Base-by-base conservation (phyloP, 2,888 invertebrate species). In the Petrophora chlorosata region DNA sequence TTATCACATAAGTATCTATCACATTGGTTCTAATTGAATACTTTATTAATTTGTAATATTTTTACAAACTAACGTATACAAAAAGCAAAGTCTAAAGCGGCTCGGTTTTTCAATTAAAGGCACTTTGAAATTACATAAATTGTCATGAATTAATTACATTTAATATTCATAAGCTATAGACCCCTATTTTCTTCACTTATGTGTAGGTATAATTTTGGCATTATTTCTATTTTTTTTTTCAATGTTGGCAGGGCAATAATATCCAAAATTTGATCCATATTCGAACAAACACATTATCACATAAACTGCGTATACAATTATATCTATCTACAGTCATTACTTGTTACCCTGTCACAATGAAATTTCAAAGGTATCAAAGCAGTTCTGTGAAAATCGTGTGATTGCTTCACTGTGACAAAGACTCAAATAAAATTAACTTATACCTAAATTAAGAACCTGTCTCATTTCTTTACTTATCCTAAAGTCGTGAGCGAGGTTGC, bases 251-350 rank as follows among this genome's bases (percentile, higher is more conserved):
- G 23, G 23, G 3, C 22, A 14, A 1, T 9, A 22, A 10, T 2
- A 16, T 26, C 13, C 8, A 9, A 5, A 5, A 30, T 12, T 34
- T 12, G 25, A 30, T 36, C 40, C 25, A 13, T 41, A 47, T 47
- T 47, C 35, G 40, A 41, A 23, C 22, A 22, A 10, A 46, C 15
- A 41, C 33, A 35, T 62, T 76, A 77, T 76, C 77, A 77, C 76
- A 76, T 60, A 59, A 66, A 72, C 71, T 73, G 73, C 74, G 63
- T 36, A 26, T 19, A 41, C 30, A 19, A 35, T 26, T 23, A 48
- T 58, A 42, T 62, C 58, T 69, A 70, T 41, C 47, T 61, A 66
- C 39, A 40, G 52, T 46, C 51, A 61, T 56, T 34, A 41, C 3
- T 22, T 38, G 17, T 5, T 22, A 55, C 59, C 60, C 52, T 61